Evolutionary conservation across 2,888 invertebrate genomes (phyloP).

Genomic region (Brachycybe producta): DNA sequence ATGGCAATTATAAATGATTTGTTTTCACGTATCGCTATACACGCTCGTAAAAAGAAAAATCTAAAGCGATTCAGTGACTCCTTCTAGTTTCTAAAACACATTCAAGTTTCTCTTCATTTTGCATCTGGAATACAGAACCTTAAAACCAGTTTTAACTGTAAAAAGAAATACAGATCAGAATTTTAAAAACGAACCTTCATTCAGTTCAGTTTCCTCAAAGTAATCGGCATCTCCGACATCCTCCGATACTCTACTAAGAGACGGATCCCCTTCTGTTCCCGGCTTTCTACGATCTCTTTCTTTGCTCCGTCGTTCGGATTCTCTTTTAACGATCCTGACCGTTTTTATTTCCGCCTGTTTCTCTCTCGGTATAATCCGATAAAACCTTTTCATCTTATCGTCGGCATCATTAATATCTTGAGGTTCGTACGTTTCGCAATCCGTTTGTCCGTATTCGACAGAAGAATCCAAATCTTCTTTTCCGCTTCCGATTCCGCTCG

Average conservation of each 20-base stretch:
- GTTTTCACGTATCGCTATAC: too few species aligned
- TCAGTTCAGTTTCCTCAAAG: conserved; percentile 22
- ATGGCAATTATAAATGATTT: too few species aligned
- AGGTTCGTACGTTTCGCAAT: conserved; percentile 24
- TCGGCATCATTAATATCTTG: conserved; percentile 41
- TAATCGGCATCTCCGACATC: conserved; percentile 20
- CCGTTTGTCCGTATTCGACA: conserved; percentile 9
- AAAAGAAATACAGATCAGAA: neutral
- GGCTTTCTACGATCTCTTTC: conserved; percentile 23
- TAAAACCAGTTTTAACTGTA: neutral
- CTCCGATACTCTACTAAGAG: conserved; percentile 22
- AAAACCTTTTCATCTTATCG: conserved; percentile 41
- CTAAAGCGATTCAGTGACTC: too few species aligned
- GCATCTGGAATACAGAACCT: too few species aligned
- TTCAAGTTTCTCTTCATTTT: too few species aligned
- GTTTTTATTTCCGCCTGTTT: conserved; percentile 77
- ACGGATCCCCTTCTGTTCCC: conserved; percentile 22
- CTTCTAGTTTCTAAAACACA: too few species aligned
- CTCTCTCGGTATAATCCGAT: conserved; percentile 57
- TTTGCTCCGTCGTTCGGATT: conserved; percentile 65
- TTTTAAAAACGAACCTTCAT: conserved; percentile 20
- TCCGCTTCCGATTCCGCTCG: neutral
- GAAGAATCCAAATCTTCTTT: conserved; percentile 14
- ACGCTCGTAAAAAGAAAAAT: too few species aligned
- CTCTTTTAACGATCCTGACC: conserved; percentile 81